These are phyloP conservation scores for Chrysomela aeneicollis DNA, from an alignment of 2,888 invertebrate species.

Conservation along the genomic window DNA sequence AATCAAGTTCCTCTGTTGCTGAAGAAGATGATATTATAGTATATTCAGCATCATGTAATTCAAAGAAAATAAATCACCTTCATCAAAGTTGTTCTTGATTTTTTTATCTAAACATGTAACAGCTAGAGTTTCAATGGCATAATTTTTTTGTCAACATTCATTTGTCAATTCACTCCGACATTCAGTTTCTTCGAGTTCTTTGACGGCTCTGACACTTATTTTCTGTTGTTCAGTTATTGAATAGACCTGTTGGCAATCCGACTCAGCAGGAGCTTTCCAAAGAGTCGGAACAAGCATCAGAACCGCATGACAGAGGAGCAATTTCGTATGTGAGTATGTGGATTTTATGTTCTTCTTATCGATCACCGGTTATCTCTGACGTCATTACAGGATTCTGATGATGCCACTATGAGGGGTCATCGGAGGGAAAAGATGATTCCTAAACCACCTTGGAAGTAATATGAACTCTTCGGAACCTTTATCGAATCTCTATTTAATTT, in stretches of 20 bases:
- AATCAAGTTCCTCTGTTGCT: slow-evolving; percentile 33
- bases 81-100: slow-evolving; percentile 1
- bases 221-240: slow-evolving; percentile 49
- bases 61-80: slow-evolving; percentile 20
- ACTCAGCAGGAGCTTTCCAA: slow-evolving; percentile 33
- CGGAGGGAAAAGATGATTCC: slow-evolving; percentile 39
- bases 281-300: slow-evolving; percentile 23
- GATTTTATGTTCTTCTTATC: slow-evolving; percentile 6
- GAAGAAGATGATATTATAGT: slow-evolving; percentile 33
- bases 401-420: slow-evolving; percentile 19
- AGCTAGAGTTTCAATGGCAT: too few species aligned
- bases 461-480: background rate
- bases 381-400: slow-evolving; percentile 33
- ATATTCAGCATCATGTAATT: slow-evolving; percentile 14
- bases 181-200: background rate
- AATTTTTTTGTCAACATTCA: background rate
- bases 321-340: slow-evolving; percentile 43
- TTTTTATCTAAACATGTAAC: slow-evolving; percentile 7
- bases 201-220: background rate
- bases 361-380: slow-evolving; percentile 4
- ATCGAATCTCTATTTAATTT: slow-evolving; percentile 5
- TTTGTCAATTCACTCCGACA: too few species aligned
- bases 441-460: slow-evolving; percentile 51
- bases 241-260: slow-evolving; percentile 49
- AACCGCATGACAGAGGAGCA: slow-evolving; percentile 22